Evolutionary conservation across 1,140 invertebrate species (phyloP).

Genomic region (Hypothenemus hampei): DNA sequence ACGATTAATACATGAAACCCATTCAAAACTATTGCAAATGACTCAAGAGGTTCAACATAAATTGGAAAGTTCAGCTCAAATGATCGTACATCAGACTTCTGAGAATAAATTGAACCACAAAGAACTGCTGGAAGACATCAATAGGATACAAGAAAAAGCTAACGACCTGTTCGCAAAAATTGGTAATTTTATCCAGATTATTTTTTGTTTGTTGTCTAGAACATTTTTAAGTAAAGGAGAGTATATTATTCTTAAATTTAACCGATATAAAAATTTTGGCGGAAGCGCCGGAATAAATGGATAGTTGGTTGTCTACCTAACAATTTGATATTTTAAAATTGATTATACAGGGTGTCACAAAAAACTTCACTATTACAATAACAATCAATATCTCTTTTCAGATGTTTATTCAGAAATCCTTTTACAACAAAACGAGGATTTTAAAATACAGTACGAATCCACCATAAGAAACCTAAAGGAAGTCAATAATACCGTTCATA

Average conservation of each 20-base stretch:
- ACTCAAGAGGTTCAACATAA: conserved; percentile 53
- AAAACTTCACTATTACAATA: too few relatives aligned
- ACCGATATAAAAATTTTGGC: too few relatives aligned
- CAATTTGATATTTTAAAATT: too few relatives aligned
- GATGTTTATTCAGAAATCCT: conserved; percentile 51
- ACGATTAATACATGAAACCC: conserved; percentile 54
- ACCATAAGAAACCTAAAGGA: conserved; percentile 56
- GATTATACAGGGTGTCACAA: too few relatives aligned
- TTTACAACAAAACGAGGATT: conserved; percentile 52
- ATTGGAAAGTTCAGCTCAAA: conserved; percentile 51
- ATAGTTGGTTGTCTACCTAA: too few relatives aligned
- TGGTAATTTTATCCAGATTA: conserved; percentile 40
- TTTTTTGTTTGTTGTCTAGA: too few relatives aligned
- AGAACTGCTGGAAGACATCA: conserved; percentile 54
- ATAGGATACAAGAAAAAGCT: conserved; percentile 52
- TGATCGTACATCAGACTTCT: conserved; percentile 48
- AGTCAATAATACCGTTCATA: conserved; percentile 57
- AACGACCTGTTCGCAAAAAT: conserved; percentile 54
- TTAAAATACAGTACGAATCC: conserved; percentile 51
- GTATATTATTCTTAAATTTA: too few relatives aligned
- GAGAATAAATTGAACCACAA: conserved; percentile 51
- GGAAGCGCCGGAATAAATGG: too few relatives aligned
- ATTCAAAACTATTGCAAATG: conserved; percentile 53
- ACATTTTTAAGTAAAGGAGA: too few relatives aligned
- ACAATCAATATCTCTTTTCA: too few relatives aligned